Base-by-base conservation (phyloP, 2,113 vertebrate species). In the Zapornia atra region DNA sequence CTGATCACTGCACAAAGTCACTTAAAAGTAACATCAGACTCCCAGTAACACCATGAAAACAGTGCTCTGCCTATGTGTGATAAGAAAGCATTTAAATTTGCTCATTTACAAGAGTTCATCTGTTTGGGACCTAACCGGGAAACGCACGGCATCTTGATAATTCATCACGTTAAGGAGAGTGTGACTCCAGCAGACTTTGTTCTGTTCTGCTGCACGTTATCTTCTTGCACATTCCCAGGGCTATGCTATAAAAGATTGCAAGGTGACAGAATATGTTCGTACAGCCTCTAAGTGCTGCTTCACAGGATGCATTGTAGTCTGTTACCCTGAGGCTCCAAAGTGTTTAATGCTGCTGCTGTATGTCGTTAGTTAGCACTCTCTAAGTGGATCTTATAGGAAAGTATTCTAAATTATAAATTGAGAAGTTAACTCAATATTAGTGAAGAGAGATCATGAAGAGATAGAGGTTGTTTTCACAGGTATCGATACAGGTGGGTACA, bases 181-280 rank as follows among this genome's bases (percentile, higher is more conserved):
- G 85, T 86, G 79, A 95, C 92, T 95, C 87, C 38, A 34, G 82
- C 85, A 96, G 92, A 94, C 91, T 94, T 70, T 65, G 90, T 87
- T 96, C 82, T 92, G 28, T 94, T 95, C 88, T 1, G 0, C 78
- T 65, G 76, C 34, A 22, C 79, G 94, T 95, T 95, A 95, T 95
- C 96, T 97, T 77, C 90, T 90, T 81, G 64, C 73, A 61, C 90
- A 82, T 77, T 97, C 91, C 91, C 96, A 95, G 88, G 86, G 91
- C 86, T 95, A 70, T 1, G 25, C 77, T 90, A 28, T 38, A 85
- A 91, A 94, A 96, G 94, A 93, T 28, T 95, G 95, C 92, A 96
- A 94, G 95, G 95, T 97, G 94, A 95, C 96, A 96, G 95, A 79
- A 71, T 72, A 76, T 77, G 73, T 92, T 96, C 90, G 68, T 81